phyloP scores from a whole-genome alignment of 53 echinoderm and acorn worm species.

The Mesocentrotus franciscanus region DNA sequence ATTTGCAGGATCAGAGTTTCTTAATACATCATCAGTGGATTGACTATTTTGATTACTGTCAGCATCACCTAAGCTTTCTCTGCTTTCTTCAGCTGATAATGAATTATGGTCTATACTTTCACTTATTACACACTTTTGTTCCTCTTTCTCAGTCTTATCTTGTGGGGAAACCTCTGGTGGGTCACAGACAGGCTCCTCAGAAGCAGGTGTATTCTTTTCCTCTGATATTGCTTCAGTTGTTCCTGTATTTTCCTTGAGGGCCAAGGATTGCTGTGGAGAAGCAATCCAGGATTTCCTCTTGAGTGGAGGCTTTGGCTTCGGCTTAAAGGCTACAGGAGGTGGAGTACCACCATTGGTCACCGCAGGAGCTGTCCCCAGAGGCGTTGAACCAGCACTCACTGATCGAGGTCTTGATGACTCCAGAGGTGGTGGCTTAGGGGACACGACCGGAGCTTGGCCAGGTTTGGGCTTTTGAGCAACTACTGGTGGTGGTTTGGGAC shows the following conservation, averaged over 20 bases:
- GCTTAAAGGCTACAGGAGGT: neutral
- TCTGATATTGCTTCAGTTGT: conserved; percentile 21
- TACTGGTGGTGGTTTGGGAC: neutral
- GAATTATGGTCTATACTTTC: neutral
- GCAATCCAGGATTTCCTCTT: conserved; percentile 46
- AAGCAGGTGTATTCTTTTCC: neutral
- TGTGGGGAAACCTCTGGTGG: neutral
- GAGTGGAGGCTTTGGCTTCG: conserved; percentile 1
- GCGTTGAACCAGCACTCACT: neutral
- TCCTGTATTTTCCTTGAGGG: neutral
- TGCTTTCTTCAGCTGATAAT: neutral
- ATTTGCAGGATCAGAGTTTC: neutral
- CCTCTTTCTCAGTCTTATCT: neutral
- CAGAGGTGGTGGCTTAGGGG: conserved; percentile 26
- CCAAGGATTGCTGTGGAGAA: conserved; percentile 45
- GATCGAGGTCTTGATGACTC: conserved; percentile 7
- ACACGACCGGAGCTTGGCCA: neutral
- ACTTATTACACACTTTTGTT: neutral
- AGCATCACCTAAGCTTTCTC: neutral
- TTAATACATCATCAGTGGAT: no score
- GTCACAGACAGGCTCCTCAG: neutral
- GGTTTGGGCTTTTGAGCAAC: conserved; percentile 17
- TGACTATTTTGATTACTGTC: neutral
- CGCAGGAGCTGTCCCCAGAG: neutral
- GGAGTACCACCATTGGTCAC: conserved; percentile 44